Conservation (phyloP, 2,888 invertebrate species). For the Papilio demoleus region DNA sequence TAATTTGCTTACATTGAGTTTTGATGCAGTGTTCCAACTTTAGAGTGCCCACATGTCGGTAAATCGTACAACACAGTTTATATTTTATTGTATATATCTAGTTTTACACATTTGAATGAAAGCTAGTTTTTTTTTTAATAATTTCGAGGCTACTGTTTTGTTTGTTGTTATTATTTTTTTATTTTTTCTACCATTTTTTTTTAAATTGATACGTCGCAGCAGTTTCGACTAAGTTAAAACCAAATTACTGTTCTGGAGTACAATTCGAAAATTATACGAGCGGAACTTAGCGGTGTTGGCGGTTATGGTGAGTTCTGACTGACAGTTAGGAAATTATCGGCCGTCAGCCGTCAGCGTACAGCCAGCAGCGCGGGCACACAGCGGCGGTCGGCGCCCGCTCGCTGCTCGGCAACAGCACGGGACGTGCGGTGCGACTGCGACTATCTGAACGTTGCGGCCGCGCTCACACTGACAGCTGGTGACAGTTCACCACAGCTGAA, state of each 20-base stretch:
- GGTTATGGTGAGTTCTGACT: constrained; percentile 43
- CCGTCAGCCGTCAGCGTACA: constrained; percentile 38
- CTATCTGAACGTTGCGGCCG: constrained; percentile 32
- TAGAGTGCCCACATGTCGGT: constrained; percentile 7
- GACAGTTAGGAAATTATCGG: constrained; percentile 71
- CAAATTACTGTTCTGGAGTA: constrained; percentile 10
- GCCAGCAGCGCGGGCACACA: background rate
- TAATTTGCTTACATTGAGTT: constrained; percentile 35
- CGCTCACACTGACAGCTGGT: constrained; percentile 21
- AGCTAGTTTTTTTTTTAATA: too few relatives aligned
- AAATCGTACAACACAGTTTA: background rate
- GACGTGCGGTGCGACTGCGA: constrained; percentile 8
- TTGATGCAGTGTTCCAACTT: constrained; percentile 29
- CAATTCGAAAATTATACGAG: constrained; percentile 39
- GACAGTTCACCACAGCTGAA: constrained; percentile 12
- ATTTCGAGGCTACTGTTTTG: too few relatives aligned
- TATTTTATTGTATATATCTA: too few relatives aligned
- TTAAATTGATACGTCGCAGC: too few relatives aligned
- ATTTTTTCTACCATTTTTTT: too few relatives aligned
- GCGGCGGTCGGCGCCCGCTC: background rate
- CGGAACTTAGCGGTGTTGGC: constrained; percentile 41
- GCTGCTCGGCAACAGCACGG: background rate
- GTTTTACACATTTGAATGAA: too few relatives aligned
- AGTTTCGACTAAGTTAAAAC: too few relatives aligned
- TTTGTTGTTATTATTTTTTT: too few relatives aligned